Base-by-base conservation (phyloP, 2,797 vertebrate genomes). In the Falco rusticolus region DNA sequence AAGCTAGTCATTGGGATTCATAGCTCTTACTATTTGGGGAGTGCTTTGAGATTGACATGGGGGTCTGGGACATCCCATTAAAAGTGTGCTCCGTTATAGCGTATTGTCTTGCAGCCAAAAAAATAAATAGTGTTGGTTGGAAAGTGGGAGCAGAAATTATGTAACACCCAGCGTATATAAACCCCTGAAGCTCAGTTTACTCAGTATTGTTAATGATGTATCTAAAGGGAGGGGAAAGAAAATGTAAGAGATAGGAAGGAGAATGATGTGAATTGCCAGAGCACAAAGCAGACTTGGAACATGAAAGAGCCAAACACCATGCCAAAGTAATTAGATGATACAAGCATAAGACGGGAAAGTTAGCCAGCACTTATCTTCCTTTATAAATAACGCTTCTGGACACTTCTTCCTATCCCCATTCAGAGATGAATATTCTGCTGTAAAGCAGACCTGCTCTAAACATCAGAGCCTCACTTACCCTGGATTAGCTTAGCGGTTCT, bases 261-360 rank as follows among this genome's bases (percentile, higher is more conserved):
- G 76, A 91, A 79, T 88, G 68, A 95, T 96, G 75, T 82, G 89
- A 84, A 51, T 70, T 92, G 43, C 89, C 94, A 16, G 26, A 91
- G 92, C 70, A 86, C 64, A 95, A 91, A 88, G 48, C 92, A 95
- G 87, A 59, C 63, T 87, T 90, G 91, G 88, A 97, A 87, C 86
- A 93, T 91, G 89, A 95, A 97, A 96, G 78, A 87, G 66, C 0
- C 1, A 50, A 89, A 37, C 1, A 5, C 56, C 43, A 24, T 94
- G 93, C 95, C 96, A 96, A 95, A 96, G 92, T 78, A 96, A 97
- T 96, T 96, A 94, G 81, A 96, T 92, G 94, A 96, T 95, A 92
- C 87, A 97, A 96, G 94, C 94, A 86, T 45, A 95, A 95, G 66
- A 81, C 93, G 83, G 85, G 69, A 76, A 78, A 83, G 70, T 83